Conservation (phyloP, 2,888 invertebrate species). For the Melieria omissa region DNA sequence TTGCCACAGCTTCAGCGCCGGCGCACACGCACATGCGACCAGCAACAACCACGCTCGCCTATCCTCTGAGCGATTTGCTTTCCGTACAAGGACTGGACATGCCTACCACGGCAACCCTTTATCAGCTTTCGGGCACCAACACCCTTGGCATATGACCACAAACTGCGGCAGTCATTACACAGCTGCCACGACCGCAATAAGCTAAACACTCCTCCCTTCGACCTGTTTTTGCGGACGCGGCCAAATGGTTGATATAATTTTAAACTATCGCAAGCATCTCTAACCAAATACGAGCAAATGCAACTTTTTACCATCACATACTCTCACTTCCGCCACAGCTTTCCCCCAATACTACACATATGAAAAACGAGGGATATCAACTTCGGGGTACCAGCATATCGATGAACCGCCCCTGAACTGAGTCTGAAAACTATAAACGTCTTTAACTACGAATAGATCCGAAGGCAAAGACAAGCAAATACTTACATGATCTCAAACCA, state of each 20-base stretch:
- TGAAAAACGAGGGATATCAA: background rate
- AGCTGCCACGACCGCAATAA: conserved; percentile 54
- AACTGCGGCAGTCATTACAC: conserved; percentile 65
- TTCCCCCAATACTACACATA: background rate
- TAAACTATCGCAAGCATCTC: conserved; percentile 9
- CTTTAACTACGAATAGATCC: no score
- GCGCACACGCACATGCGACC: conserved; percentile 65
- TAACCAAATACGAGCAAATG: background rate
- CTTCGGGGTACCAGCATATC: background rate
- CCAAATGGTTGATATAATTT: conserved; percentile 47
- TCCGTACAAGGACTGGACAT: conserved; percentile 77
- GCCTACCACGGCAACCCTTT: conserved; percentile 71
- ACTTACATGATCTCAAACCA: no score
- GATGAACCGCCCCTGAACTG: no score
- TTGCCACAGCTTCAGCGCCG: conserved; percentile 57
- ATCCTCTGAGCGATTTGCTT: conserved; percentile 78
- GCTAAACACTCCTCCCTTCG: background rate
- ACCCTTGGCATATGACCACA: conserved; percentile 77
- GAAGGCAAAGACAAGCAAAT: no score
- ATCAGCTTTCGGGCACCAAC: conserved; percentile 76
- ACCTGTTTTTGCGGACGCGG: conserved; percentile 32
- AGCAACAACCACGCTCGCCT: conserved; percentile 73
- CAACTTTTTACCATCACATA: conserved; percentile 3
- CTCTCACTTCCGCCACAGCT: background rate
- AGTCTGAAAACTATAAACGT: no score